Conservation (phyloP, 1,140 invertebrate genomes). For the Drosophila guanche region DNA sequence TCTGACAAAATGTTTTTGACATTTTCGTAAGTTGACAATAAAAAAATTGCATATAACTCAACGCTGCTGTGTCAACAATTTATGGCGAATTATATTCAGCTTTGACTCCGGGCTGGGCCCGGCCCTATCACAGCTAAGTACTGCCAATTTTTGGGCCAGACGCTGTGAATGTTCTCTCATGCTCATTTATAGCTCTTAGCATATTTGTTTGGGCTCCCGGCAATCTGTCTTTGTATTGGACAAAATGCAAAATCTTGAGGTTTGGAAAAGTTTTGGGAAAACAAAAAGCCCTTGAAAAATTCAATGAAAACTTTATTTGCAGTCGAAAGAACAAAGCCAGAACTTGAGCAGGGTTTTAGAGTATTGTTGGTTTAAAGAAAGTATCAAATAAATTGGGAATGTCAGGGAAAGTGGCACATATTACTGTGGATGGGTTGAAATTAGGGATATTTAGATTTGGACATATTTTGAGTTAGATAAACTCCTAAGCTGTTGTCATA, state of each 20-base stretch:
- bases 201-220: slow-evolving; percentile 53
- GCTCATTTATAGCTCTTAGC: slow-evolving; percentile 45
- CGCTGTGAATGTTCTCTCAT: slow-evolving; percentile 26
- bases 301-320: slow-evolving; percentile 43
- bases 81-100: slow-evolving; percentile 30
- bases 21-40: slow-evolving; percentile 42
- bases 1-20: slow-evolving; percentile 58
- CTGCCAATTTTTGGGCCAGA: slow-evolving; percentile 27
- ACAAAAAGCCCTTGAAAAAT: slow-evolving; percentile 46
- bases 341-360: background rate
- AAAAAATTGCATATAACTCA: slow-evolving; percentile 59
- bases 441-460: background rate
- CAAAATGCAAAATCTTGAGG: slow-evolving; percentile 57
- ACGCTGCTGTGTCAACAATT: slow-evolving; percentile 26
- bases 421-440: background rate
- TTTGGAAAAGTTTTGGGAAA: slow-evolving; percentile 43
- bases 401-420: slow-evolving; percentile 12
- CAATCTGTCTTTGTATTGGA: slow-evolving; percentile 37
- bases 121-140: slow-evolving; percentile 9
- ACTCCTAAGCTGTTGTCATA: too few species aligned
- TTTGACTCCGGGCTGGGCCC: slow-evolving; percentile 2
- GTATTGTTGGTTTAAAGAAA: background rate
- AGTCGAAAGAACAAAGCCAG: slow-evolving; percentile 29
- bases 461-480: background rate
- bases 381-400: slow-evolving; percentile 35